Evolutionary conservation across 2,797 vertebrate genomes (phyloP), one percentile per base, ranked within the genome.

Genomic region (Halcyon leucocephala): DNA sequence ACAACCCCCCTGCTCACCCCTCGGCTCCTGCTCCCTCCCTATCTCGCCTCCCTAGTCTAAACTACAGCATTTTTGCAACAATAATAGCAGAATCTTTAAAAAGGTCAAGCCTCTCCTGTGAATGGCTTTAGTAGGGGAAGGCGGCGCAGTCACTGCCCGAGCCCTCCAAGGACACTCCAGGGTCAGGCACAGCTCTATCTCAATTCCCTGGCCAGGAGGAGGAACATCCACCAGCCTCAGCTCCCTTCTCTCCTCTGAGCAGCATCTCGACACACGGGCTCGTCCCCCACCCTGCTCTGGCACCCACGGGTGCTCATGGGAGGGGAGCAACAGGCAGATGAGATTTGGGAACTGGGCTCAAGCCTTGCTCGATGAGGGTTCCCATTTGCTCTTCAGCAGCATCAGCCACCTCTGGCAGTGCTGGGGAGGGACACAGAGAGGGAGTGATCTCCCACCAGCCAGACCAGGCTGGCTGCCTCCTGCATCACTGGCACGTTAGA

Each of bases 191-290:
- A 54, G 65, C 44, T 41, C 65, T 10, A 24, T 71, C 67, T 25
- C 3, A 28, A 60, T 35, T 44, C 25, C 54, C 55, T 57, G 39
- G 77, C 25, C 51, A 22, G 44, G 42, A 54, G 65, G 25, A 78
- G 55, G n/a, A 57, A n/a, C 51, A 51, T 8, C 62, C 42, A 20
- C 54, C 37, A 42, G 77, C 31, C 26, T 15, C 52, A 26, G 16
- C 4, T 18, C 28, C 14, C 44, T 33, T 8, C 72, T 31, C 39
- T 18, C 33, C 20, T 57, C 51, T 1, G 0, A 37, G 41, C 58
- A 39, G 26, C 1, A 0, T 29, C 55, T 35, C 6, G 1, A 2
- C 5, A 4, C 0, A 0, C 3, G 16, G 55, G n/a, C 51, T 83
- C 9, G 1, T 35, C 9, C 29, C 73, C 18, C 9, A 10, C 12